Base-by-base conservation (phyloP, 2,797 vertebrate species). In the Sylvia borin region DNA sequence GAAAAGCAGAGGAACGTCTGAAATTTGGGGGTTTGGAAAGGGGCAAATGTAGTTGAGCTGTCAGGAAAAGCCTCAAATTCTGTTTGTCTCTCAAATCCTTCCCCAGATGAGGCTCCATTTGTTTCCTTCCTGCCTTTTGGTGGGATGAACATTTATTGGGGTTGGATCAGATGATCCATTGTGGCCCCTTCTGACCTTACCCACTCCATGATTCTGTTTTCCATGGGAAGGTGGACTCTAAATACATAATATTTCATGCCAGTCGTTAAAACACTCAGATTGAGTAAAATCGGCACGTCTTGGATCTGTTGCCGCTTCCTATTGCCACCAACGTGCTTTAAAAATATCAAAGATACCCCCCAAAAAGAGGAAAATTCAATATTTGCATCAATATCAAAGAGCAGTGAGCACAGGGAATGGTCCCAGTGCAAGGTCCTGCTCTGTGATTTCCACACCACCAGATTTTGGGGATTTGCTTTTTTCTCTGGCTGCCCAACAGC, bases 201-300 rank as follows among this genome's bases (percentile, higher is more conserved):
- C 42, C 13, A 0, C 14, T 10, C 51, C 1, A 0, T 2, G 10
- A 27, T 36, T 7, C 70, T 43, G 27, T 51, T 79, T 36, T 20
- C 36, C 17, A 8, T 13, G 42, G 38, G 16, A 43, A 79, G 14
- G 14, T 40, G 40, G 40, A 40, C 40, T 14, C 40, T 40, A 40
- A 40, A 78, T 2, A 8, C 18, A 65, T 68, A 83, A 45, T 74
- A 68, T 47, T 93, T 74, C 57, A 5, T 36, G 8, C 20, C 57
- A 38, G 5, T 34, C 60, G 25, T 38, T 50, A 40, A 84, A 94
- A 42, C 64, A 26, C 48, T 43, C 34, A 27, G 42, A n/a, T 47
- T 13, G 57, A 77, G 14, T 34, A 61, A 67, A 89, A 47, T 11
- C 78, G 88, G 68, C 27, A 22, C 2, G 1, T 8, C 26, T 11